These are phyloP conservation scores for Pagrus major DNA, from an alignment of 2,113 vertebrate genomes.

Conservation along the genomic window DNA sequence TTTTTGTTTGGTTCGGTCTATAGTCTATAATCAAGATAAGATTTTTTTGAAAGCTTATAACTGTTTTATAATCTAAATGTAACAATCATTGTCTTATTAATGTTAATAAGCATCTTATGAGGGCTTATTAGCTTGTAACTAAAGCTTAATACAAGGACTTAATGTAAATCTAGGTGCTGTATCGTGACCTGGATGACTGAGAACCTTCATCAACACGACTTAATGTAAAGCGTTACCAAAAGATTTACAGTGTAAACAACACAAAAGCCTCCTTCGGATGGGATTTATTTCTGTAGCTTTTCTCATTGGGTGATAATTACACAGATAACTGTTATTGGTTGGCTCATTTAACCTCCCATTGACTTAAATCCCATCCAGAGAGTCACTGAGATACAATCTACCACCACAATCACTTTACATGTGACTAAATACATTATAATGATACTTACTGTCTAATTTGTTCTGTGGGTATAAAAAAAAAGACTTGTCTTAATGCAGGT, in stretches of 20 bases:
- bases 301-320: neutral
- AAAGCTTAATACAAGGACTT: too few relatives aligned
- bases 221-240: too few relatives aligned
- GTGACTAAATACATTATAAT: neutral
- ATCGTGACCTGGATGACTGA: too few relatives aligned
- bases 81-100: too few relatives aligned
- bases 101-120: too few relatives aligned
- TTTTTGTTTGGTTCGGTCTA: too few relatives aligned
- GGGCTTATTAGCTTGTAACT: too few relatives aligned
- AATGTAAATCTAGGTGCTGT: too few relatives aligned
- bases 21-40: too few relatives aligned
- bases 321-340: neutral
- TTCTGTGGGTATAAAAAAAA: slow-evolving; percentile 86
- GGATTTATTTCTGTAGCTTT: slow-evolving; percentile 21
- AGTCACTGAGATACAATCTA: neutral
- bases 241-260: neutral
- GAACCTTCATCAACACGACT: too few relatives aligned
- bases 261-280: slow-evolving; percentile 4
- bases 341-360: neutral
- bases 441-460: slow-evolving; percentile 94
- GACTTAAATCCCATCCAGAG: slow-evolving; percentile 25
- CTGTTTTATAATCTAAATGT: too few relatives aligned
- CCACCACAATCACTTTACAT: slow-evolving; percentile 35
- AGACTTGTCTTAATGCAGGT: slow-evolving; percentile 52
- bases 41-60: too few relatives aligned